Conservation (phyloP, 2,113 vertebrate species). For the Boleophthalmus pectinirostris region DNA sequence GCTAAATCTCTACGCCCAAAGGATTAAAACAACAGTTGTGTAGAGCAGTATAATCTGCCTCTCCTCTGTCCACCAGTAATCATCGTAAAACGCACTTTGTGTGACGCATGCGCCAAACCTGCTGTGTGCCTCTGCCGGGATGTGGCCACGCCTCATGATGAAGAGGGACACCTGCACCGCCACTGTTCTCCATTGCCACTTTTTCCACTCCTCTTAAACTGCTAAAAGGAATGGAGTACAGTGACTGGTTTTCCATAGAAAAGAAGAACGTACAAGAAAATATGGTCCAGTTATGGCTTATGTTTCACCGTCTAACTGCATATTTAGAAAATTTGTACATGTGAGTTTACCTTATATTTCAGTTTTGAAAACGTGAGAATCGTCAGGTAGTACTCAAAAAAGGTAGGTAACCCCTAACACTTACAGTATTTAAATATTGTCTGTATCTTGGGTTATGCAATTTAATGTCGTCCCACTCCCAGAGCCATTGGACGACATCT, state of each 20-base stretch:
- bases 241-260: too few species aligned
- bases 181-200: too few species aligned
- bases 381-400: too few species aligned
- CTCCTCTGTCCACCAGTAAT: conserved; percentile 67
- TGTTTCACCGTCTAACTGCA: too few species aligned
- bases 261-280: not conserved
- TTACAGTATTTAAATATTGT: not conserved
- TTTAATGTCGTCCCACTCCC: not conserved
- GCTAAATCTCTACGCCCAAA: conserved; percentile 74
- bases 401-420: too few species aligned
- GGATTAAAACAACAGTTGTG: conserved; percentile 82
- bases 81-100: conserved; percentile 71
- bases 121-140: not conserved
- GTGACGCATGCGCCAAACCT: conserved; percentile 67
- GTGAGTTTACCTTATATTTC: not conserved
- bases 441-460: conserved; percentile 36
- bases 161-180: conserved; percentile 52
- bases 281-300: too few species aligned
- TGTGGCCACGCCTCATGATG: conserved; percentile 60
- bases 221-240: too few species aligned
- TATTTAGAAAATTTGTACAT: not conserved
- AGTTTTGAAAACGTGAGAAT: not conserved
- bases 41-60: conserved; percentile 73
- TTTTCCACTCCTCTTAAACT: too few species aligned
- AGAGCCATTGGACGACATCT: conserved; percentile 35